These are phyloP conservation scores for Tichodroma muraria DNA, from an alignment of 2,113 vertebrate species.

Conservation along the genomic window DNA sequence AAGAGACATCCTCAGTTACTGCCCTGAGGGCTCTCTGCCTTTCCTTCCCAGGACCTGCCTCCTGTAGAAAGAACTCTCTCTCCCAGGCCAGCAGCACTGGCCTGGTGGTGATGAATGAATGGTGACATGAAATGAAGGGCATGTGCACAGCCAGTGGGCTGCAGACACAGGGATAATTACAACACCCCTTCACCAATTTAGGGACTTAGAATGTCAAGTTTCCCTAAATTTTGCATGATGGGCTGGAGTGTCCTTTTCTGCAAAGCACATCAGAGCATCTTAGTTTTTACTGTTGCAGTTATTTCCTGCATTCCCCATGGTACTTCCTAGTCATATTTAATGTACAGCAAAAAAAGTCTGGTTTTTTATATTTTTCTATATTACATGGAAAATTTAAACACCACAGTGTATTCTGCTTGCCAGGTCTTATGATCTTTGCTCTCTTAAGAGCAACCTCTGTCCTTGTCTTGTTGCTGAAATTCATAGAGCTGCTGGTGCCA, in stretches of 20 bases:
- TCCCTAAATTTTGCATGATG: background rate
- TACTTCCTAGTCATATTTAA: background rate
- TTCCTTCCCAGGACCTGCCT: background rate
- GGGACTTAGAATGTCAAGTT: background rate
- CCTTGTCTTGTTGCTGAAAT: background rate
- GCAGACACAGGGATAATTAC: background rate
- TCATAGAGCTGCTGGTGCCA: background rate
- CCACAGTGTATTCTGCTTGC: background rate
- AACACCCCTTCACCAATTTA: background rate
- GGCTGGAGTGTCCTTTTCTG: background rate
- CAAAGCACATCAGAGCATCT: background rate
- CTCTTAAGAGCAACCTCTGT: background rate
- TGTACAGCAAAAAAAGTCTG: background rate
- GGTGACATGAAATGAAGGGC: accelerated
- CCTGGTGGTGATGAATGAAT: too few species aligned
- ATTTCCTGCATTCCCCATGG: background rate
- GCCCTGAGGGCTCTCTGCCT: background rate
- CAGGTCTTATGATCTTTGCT: background rate
- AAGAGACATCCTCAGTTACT: background rate
- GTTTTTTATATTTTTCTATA: background rate
- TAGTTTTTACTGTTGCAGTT: background rate
- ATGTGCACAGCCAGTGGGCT: background rate
- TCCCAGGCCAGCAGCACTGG: background rate
- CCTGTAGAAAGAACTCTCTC: background rate
- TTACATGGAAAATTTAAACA: background rate